A percentile compares a stretch with the other conserved stretches of the same genome.
phyloP scores from a whole-genome alignment of 2,888 invertebrate genomes.

The Mayetiola destructor region DNA sequence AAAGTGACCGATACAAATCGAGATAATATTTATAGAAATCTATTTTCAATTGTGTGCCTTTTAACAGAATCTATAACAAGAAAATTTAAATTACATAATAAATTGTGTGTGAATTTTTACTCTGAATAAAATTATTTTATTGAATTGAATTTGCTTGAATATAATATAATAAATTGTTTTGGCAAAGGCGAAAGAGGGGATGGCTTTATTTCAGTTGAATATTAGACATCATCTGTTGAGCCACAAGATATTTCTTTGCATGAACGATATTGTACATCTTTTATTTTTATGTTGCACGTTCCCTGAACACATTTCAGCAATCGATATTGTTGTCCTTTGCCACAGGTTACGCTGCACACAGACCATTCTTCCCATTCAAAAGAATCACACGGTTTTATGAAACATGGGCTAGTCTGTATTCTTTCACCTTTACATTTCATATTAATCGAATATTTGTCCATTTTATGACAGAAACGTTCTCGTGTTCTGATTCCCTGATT shows the following conservation, averaged over 20 bases:
- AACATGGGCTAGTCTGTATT: not conserved
- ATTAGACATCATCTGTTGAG: not conserved
- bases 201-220: not conserved
- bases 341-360: not conserved
- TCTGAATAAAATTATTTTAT: slow-evolving; percentile 5
- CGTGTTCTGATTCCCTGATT: not conserved
- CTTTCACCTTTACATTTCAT: not conserved
- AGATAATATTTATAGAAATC: no score
- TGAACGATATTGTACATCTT: no score
- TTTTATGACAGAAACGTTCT: not conserved
- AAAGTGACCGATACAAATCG: no score
- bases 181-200: not conserved
- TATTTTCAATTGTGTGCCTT: slow-evolving; percentile 11
- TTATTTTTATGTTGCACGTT: no score
- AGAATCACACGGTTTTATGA: not conserved
- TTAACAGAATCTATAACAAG: slow-evolving; percentile 10
- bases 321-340: not conserved
- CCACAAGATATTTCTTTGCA: no score
- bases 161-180: not conserved
- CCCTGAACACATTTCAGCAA: not conserved
- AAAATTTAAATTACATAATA: slow-evolving; percentile 5
- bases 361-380: not conserved
- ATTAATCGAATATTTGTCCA: not conserved
- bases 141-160: not conserved
- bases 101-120: slow-evolving; percentile 12